A percentile compares a stretch with the other conserved stretches of the same genome.
phyloP scores from a whole-genome alignment of 2,888 invertebrate genomes.

The Drosophila anomalata region DNA sequence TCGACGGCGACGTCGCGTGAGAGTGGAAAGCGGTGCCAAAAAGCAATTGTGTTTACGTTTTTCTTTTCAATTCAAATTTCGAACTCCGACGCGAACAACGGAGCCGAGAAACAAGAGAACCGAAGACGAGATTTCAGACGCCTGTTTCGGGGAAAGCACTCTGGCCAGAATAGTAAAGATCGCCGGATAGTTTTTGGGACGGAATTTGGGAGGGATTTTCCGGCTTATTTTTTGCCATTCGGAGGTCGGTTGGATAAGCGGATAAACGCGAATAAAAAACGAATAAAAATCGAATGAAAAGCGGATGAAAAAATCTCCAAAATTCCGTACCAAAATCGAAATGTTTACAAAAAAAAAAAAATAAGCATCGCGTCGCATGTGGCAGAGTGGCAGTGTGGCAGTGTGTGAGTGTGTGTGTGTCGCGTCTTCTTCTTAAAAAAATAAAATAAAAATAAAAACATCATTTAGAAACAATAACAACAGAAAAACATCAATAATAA shows the following conservation, averaged over 20 bases:
- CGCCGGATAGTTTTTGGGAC: background rate
- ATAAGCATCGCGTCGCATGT: conserved; percentile 36
- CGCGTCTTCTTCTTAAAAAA: conserved; percentile 24
- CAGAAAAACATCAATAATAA: background rate
- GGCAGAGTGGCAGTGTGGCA: conserved; percentile 17
- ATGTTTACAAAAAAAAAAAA: conserved; percentile 1
- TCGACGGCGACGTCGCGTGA: conserved; percentile 2
- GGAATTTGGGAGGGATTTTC: no score
- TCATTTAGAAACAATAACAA: background rate
- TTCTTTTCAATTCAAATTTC: conserved; percentile 11
- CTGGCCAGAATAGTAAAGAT: background rate
- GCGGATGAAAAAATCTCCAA: no score
- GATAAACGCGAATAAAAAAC: background rate
- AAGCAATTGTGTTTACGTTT: conserved; percentile 11
- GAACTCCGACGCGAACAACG: conserved; percentile 11
- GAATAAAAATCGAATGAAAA: no score
- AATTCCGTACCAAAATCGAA: background rate
- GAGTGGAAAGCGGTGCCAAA: conserved; percentile 10
- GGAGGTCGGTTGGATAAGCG: background rate
- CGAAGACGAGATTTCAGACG: background rate
- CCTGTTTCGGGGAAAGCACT: background rate
- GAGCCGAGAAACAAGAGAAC: conserved; percentile 1
- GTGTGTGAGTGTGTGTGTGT: conserved; percentile 25
- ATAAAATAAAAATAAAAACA: background rate
- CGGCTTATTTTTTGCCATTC: no score